Evolutionary conservation across 2,797 vertebrate genomes (phyloP), one percentile per base, ranked within the genome.

Genomic region (Esox lucius): DNA sequence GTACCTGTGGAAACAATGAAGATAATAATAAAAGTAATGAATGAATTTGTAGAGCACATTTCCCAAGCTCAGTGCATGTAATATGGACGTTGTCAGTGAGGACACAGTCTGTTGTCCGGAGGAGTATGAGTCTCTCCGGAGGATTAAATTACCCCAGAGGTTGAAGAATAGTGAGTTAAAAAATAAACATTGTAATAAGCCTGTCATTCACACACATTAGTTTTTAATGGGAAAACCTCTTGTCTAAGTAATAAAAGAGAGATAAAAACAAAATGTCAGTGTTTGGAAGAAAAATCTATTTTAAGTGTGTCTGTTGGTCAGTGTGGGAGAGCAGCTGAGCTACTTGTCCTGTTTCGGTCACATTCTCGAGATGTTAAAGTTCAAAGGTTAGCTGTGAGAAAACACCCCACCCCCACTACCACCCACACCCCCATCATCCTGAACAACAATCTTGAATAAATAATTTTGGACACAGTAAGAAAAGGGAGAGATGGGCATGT

Each of bases 321-420:
- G 88, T 94, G 92, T 93, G 92, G 93, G 93, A 94, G 91, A 91
- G 89, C 92, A 93, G 93, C 92, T 93, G 92, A 93, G 86, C 84
- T 70, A 22, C 84, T 86, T 88, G 81, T 84, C 87, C 88, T 83
- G 74, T 87, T 89, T 89, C 88, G 80, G 76, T 88, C 78, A 76
- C 91, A 92, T 94, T 93, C 92, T 92, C 90, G 49, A 86, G 81
- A 92, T 89, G 91, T 92, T 86, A 90, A 92, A 92, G 91, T 89
- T 87, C 91, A 93, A 85, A 90, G 89, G 90, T 89, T 87, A 90
- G 81, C 76, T 74, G 75, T 88, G 82, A 78, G 75, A 90, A 87
- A 92, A 91, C 90, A 92, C 65, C 13, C 56, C 67, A 8, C 51
- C 24, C 80, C 33, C 56, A 53, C 70, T 80, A 80, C 75, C 71